Evolutionary conservation across 2,113 vertebrate species (phyloP).

Genomic region (Polypterus senegalus): DNA sequence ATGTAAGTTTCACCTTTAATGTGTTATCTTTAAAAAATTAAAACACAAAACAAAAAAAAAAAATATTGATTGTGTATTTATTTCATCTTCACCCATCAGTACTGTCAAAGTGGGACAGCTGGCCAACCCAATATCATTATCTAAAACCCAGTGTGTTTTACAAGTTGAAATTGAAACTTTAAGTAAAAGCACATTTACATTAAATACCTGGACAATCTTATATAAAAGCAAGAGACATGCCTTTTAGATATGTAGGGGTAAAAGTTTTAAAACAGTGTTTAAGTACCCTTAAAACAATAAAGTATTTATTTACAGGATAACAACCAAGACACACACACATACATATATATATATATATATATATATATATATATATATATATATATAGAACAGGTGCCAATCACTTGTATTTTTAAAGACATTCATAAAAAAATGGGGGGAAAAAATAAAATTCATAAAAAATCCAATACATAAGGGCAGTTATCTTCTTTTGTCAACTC

Average conservation of each 20-base stretch:
- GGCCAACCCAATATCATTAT: no score
- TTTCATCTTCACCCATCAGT: no score
- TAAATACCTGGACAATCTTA: constrained; percentile 38
- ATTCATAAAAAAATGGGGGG: no score
- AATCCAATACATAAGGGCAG: no score
- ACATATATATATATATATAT: constrained; percentile 32
- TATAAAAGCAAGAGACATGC: constrained; percentile 41
- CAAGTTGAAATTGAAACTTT: background rate
- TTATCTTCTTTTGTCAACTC: no score
- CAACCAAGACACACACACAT: constrained; percentile 24
- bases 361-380: constrained; percentile 3
- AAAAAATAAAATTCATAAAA: no score
- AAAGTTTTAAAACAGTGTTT: constrained; percentile 24
- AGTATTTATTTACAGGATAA: constrained; percentile 31
- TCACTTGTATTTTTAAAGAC: background rate
- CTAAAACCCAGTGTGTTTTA: no score
- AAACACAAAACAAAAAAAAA: constrained; percentile 48
- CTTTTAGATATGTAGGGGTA: constrained; percentile 19
- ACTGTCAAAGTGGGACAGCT: no score
- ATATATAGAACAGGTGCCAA: background rate
- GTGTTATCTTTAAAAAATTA: constrained; percentile 67
- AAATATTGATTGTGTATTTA: no score
- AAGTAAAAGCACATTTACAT: constrained; percentile 39
- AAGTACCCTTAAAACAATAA: constrained; percentile 40
- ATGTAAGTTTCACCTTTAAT: constrained; percentile 60